phyloP scores from a whole-genome alignment of 2,888 invertebrate species.

The Didymodactylos carnosus region DNA sequence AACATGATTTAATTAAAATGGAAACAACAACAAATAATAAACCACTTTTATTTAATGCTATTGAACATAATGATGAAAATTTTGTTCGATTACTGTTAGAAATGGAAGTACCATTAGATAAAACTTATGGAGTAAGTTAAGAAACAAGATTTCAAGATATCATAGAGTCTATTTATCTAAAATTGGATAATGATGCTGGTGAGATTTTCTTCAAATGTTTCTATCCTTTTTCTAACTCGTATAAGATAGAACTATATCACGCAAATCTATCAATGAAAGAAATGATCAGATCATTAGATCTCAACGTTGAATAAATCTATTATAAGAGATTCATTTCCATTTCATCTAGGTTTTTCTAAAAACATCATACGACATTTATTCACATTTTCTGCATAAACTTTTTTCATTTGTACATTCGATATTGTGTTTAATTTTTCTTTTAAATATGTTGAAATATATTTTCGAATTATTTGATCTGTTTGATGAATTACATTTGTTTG shows the following conservation, averaged over 20 bases:
- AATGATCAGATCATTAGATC: no score
- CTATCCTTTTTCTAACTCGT: no score
- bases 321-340: no score
- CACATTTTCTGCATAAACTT: neutral
- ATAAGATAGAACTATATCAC: no score
- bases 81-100: slow-evolving; percentile 4
- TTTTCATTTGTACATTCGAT: neutral
- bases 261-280: no score
- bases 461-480: neutral
- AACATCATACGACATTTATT: neutral
- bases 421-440: neutral
- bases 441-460: neutral
- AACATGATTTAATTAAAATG: neutral
- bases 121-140: slow-evolving; percentile 2
- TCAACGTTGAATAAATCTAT: no score
- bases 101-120: slow-evolving; percentile 4
- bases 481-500: neutral
- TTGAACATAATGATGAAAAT: neutral
- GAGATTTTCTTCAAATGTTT: no score
- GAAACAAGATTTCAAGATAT: no score
- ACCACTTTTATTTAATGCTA: slow-evolving; percentile 12
- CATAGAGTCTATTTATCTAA: no score
- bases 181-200: no score
- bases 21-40: slow-evolving; percentile 1
- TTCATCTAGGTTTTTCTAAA: no score